These are phyloP conservation scores for Gymnobelideus leadbeateri DNA, from an alignment of 2,113 vertebrate species.

Conservation along the genomic window DNA sequence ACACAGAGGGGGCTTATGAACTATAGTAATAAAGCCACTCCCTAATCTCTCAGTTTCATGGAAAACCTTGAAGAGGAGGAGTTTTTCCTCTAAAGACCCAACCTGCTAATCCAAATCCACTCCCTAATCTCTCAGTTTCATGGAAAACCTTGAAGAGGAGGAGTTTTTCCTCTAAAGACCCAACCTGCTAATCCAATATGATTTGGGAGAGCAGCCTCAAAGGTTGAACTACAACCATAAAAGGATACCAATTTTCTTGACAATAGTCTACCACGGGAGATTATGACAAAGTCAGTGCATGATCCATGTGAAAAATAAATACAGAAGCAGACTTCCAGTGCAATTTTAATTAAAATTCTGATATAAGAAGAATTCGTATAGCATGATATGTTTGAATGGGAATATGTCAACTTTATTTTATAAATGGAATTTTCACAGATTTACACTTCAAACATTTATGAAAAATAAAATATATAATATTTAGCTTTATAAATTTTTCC, in stretches of 20 bases:
- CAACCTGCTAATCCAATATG: neutral
- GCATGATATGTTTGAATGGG: slow-evolving; percentile 82
- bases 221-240: neutral
- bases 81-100: neutral
- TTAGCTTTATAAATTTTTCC: slow-evolving; percentile 85
- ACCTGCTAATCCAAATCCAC: too few relatives aligned
- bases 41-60: neutral
- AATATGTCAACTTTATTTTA: slow-evolving; percentile 80
- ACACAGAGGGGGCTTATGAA: neutral
- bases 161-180: neutral
- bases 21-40: neutral
- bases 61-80: neutral
- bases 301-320: neutral
- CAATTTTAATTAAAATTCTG: slow-evolving; percentile 85
- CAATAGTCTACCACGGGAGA: neutral
- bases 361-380: slow-evolving; percentile 73
- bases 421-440: slow-evolving; percentile 83
- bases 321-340: slow-evolving; percentile 70
- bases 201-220: neutral
- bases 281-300: neutral
- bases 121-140: neutral
- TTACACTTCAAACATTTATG: slow-evolving; percentile 83
- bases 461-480: slow-evolving; percentile 90
- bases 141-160: neutral
- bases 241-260: neutral